Base-by-base conservation (phyloP, 1,140 invertebrate species). In the Drosophila kikkawai region DNA sequence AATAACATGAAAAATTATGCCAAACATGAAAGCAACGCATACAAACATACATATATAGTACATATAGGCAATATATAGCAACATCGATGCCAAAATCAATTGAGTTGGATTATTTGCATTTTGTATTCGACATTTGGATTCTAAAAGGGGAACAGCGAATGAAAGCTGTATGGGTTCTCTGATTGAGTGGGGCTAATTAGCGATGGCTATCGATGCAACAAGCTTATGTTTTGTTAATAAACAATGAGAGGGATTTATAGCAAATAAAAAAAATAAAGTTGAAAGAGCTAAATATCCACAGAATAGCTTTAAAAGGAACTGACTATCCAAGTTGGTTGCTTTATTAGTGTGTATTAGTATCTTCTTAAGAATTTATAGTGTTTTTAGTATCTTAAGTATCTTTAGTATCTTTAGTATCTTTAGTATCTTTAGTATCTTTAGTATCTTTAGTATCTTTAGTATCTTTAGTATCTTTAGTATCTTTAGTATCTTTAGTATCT, bases 151-250 rank as follows among this genome's bases (percentile, higher is more conserved):
- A 22, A 55, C 7, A 37, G 17, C 7, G 3, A 37, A 17, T 5
- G 9, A 11, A 12, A 19, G 34, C n/a, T 32, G 15, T 22, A 32
- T 22, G 26, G 11, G 19, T 13, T 36, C 67, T 42, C 67, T 42
- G 67, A 73, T 73, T 71, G 53, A 73, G 69, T 48, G n/a, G 7
- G 4, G 55, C 37, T 73, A 73, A 73, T 73, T 73, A 73, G 45
- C 36, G 22, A 36, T 29, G 42, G n/a, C 12, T 9, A 69, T 26
- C 17, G 45, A 7, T 41, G n/a, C 36, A 32, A 34, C 17, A 36
- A 13, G 12, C 17, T 17, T 44, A 26, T 7, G 12, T 61, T 60
- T 56, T 56, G 47, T 63, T 56, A n/a, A 39, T 39, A 36, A 37
- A 15, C 26, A 19, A 39, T 29, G 3, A 4, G 13, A 15, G 13